Evolutionary conservation across 2,888 invertebrate species (phyloP), one percentile per base, ranked within the genome.

Genomic region (Alsophila aescularia): DNA sequence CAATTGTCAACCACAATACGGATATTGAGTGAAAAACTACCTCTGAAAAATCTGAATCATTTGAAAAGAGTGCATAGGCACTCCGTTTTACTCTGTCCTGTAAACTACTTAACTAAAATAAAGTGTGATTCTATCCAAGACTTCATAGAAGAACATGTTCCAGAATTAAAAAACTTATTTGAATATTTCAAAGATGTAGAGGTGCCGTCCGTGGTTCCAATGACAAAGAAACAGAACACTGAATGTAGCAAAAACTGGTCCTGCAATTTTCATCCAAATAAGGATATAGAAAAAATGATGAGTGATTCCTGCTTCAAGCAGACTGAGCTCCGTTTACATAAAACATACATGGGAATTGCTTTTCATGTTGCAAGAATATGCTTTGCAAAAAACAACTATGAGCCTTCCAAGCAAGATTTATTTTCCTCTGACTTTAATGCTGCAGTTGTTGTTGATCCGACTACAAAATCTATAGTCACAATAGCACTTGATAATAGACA

Each of bases 211-310:
- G 69, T 72, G n/a, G 79, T 93, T 6, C 95, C 96, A 0, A 93
- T 92, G 73, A 92, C 96, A 0, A 93, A 93, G 45, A 85, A 82
- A 36, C 97, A 98, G 72, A 95, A 94, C 70, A 85, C 92, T 0
- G 83, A 87, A 62, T 93, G 93, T 4, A 91, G 92, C 10, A 85
- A 89, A 47, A 79, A 93, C 36, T 98, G 98, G 98, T 95, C 97
- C 0, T 94, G 96, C 48, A 96, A 96, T 75, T 98, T 97, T 75
- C 97, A 97, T 83, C 95, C 95, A 0, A 94, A 97, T 72, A 93
- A 93, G 57, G 93, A 94, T 58, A 72, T 95, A n/a, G 97, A 97
- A 75, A 93, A 92, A 40, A 73, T 96, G 9, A 79, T 94, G 1
- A 91, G 93, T 9, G 94, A 94, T 12, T 86, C 85, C 0, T 90